These are phyloP conservation scores for Acropora tenuis DNA, from an alignment of 64 coral and sea anemone species.

Conservation along the genomic window DNA sequence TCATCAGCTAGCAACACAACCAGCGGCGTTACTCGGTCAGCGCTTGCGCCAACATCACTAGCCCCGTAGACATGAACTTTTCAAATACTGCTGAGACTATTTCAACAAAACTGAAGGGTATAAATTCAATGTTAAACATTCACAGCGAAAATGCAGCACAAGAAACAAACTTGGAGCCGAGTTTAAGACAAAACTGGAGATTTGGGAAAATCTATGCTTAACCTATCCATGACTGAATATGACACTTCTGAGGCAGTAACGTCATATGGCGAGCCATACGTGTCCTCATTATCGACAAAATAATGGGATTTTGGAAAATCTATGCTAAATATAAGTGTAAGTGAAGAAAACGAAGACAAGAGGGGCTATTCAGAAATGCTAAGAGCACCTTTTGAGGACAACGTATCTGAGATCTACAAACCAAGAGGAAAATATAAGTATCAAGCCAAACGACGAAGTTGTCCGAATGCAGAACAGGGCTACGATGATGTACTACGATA, in stretches of 20 bases:
- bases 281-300: conserved; percentile 1
- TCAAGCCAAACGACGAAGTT: neutral
- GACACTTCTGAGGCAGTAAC: neutral
- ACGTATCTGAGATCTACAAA: neutral
- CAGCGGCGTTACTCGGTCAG: neutral
- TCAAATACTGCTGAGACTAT: conserved; percentile 51
- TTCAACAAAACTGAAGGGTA: conserved; percentile 52
- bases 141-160: neutral
- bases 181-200: conserved; percentile 44
- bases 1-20: neutral
- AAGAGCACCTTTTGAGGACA: neutral
- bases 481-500: neutral
- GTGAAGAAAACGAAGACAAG: neutral
- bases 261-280: neutral
- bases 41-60: neutral
- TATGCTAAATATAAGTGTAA: conserved; percentile 2
- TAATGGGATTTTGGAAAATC: conserved; percentile 29
- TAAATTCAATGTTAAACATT: conserved; percentile 32
- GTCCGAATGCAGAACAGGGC: neutral
- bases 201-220: conserved; percentile 58
- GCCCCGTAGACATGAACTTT: conserved; percentile 36
- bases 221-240: neutral
- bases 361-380: neutral
- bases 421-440: neutral
- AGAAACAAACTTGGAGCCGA: neutral